Percentiles rank a stretch among this genome's conserved stretches.
phyloP scores from a whole-genome alignment of 2,888 invertebrate species.

The Caenorhabditis zanzibari region DNA sequence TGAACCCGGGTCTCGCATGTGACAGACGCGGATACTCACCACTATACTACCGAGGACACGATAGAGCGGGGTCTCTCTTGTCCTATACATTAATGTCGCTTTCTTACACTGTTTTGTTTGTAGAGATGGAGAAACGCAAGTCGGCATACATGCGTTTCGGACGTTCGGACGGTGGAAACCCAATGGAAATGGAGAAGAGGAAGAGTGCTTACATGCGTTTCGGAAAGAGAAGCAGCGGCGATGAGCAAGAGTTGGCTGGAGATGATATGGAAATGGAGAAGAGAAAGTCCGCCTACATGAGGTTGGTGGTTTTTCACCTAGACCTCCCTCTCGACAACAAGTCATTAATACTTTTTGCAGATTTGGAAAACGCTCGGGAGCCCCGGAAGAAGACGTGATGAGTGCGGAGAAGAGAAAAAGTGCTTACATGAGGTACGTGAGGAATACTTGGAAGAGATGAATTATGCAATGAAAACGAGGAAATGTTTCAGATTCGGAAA shows the following conservation, averaged over 20 bases:
- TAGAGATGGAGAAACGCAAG: conserved; percentile 78
- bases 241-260: conserved; percentile 51
- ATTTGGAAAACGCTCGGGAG: conserved; percentile 76
- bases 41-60: conserved; percentile 74
- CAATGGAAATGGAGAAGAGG: conserved; percentile 73
- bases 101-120: conserved; percentile 1
- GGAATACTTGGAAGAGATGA: conserved; percentile 39
- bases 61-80: neutral
- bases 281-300: conserved; percentile 79
- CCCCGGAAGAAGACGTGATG: conserved; percentile 67
- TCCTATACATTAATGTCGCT: too few species aligned
- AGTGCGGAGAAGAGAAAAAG: conserved; percentile 76
- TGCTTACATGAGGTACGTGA: conserved; percentile 77
- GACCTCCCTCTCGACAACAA: conserved; percentile 19
- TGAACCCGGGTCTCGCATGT: conserved; percentile 77
- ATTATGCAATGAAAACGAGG: conserved; percentile 35
- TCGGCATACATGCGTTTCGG: conserved; percentile 80
- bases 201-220: conserved; percentile 78
- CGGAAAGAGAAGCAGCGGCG: conserved; percentile 72
- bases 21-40: conserved; percentile 77
- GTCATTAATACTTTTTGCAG: conserved; percentile 59
- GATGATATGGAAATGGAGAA: conserved; percentile 74
- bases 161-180: conserved; percentile 71
- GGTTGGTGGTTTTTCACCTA: conserved; percentile 57
- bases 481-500: conserved; percentile 63